phyloP scores from a whole-genome alignment of 2,888 invertebrate species.

The Stenolophus ochropezus region DNA sequence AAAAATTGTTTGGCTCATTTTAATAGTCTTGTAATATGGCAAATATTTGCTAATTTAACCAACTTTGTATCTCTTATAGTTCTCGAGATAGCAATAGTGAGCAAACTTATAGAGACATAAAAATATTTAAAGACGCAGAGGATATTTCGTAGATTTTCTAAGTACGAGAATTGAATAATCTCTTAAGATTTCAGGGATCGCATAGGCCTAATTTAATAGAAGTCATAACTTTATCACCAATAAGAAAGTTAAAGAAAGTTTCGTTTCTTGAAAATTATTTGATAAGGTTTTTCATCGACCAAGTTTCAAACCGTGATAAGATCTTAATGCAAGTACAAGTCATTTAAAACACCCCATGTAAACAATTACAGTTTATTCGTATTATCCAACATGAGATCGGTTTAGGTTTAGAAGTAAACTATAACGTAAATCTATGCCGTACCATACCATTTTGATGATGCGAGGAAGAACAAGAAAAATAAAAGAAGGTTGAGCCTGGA shows the following conservation, averaged over 20 bases:
- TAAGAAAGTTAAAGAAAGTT: not conserved
- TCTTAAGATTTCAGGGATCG: not conserved
- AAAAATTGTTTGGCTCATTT: too few relatives aligned
- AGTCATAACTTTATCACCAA: not conserved
- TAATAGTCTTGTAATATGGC: too few relatives aligned
- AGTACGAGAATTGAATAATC: not conserved
- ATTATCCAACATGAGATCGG: not conserved
- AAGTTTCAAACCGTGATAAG: not conserved
- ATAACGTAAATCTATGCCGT: not conserved
- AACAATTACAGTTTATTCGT: not conserved
- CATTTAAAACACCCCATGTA: not conserved
- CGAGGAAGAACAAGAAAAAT: slow-evolving; percentile 7
- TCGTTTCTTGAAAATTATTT: not conserved
- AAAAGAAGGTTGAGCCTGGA: not conserved
- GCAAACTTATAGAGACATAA: too few relatives aligned
- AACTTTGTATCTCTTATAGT: too few relatives aligned
- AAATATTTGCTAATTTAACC: too few relatives aligned
- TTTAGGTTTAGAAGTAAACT: too few relatives aligned
- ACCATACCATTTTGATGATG: not conserved
- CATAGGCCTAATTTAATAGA: not conserved
- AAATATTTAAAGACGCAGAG: not conserved
- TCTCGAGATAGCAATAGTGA: too few relatives aligned
- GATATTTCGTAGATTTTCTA: not conserved
- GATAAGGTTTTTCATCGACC: not conserved
- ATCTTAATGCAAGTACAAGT: not conserved